Evolutionary conservation across 1,140 invertebrate genomes (phyloP).

Genomic region (Octopus sinensis): DNA sequence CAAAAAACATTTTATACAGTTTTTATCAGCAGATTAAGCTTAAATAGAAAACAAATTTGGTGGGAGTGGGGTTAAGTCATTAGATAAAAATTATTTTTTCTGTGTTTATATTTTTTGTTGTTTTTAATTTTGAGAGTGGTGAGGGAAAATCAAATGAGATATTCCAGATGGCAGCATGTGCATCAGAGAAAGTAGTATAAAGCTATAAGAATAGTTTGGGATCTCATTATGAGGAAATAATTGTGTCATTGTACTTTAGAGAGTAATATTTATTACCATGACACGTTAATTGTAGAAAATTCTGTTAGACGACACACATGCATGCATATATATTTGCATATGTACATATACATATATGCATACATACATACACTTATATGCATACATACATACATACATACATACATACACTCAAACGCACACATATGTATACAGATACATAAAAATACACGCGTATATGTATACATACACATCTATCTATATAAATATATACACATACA

Average conservation of each 20-base stretch:
- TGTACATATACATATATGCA: constrained; percentile 14
- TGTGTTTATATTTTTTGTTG: too few relatives aligned
- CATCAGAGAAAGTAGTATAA: neutral
- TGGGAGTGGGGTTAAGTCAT: too few relatives aligned
- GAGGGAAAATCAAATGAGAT: neutral
- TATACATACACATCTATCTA: neutral
- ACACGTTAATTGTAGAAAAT: too few relatives aligned
- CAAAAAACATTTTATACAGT: too few relatives aligned
- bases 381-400: constrained; percentile 17
- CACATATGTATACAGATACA: neutral
- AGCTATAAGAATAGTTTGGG: neutral
- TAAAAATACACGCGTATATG: neutral
- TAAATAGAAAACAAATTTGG: too few relatives aligned
- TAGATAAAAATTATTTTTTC: too few relatives aligned
- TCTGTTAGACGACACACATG: too few relatives aligned
- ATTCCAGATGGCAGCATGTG: neutral
- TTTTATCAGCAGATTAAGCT: too few relatives aligned
- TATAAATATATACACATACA: constrained; percentile 10
- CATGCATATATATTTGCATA: neutral
- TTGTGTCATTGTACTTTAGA: neutral
- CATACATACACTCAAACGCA: neutral
- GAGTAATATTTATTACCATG: too few relatives aligned
- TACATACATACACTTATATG: constrained; percentile 22
- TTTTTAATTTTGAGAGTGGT: too few relatives aligned
- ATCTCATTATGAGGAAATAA: neutral